These are phyloP conservation scores for Dastarcus helophoroides DNA, from an alignment of 2,888 invertebrate genomes.

Conservation along the genomic window DNA sequence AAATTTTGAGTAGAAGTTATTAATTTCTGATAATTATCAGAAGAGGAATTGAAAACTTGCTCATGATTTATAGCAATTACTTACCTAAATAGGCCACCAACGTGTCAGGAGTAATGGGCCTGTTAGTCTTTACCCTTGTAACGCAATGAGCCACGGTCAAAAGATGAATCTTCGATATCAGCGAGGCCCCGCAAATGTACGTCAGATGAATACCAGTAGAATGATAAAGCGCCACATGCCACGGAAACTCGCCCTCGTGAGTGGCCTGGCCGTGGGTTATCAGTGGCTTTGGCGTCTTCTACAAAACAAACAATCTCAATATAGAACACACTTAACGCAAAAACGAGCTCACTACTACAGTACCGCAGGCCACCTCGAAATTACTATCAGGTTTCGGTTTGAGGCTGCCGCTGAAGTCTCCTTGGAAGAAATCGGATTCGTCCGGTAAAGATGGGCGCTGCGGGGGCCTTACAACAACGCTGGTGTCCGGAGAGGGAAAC, in stretches of 20 bases:
- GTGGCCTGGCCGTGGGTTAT: slow-evolving; percentile 49
- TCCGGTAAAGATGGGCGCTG: too few species aligned
- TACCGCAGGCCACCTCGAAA: too few species aligned
- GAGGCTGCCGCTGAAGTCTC: slow-evolving; percentile 29
- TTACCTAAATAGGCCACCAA: slow-evolving; percentile 28
- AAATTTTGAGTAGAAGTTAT: too few species aligned
- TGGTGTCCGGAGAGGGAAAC: too few species aligned
- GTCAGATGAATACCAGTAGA: slow-evolving; percentile 32
- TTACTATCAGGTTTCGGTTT: too few species aligned
- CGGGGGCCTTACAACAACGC: slow-evolving; percentile 1
- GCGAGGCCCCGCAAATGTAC: slow-evolving; percentile 31
- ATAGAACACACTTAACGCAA: too few species aligned
- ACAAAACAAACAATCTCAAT: too few species aligned
- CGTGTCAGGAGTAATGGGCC: slow-evolving; percentile 21
- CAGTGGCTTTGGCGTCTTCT: slow-evolving; percentile 39
- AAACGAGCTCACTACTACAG: too few species aligned
- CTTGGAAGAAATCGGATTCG: slow-evolving; percentile 28
- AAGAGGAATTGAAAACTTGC: neutral
- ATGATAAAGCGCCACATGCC: slow-evolving; percentile 55
- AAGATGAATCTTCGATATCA: slow-evolving; percentile 26
- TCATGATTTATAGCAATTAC: slow-evolving; percentile 3
- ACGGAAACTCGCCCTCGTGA: slow-evolving; percentile 53
- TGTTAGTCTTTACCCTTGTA: slow-evolving; percentile 22
- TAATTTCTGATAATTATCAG: slow-evolving; percentile 2
- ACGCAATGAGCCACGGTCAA: slow-evolving; percentile 34